Percentiles rank a stretch among this genome's conserved stretches.
Conservation (phyloP, 2,113 vertebrate species). For the Tympanuchus pallidicinctus region DNA sequence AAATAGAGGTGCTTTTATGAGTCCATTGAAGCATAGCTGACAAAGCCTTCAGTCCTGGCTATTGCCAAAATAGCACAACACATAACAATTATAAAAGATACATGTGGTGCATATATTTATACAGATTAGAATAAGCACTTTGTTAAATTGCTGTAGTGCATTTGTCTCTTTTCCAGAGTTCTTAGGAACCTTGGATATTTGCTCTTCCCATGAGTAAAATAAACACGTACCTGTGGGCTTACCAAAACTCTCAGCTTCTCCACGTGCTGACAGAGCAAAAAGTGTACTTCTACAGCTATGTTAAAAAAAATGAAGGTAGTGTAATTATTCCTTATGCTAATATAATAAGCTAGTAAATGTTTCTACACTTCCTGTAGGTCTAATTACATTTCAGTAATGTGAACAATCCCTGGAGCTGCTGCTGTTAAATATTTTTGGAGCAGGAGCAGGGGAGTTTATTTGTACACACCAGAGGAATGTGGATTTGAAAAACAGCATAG, state of each 20-base stretch:
- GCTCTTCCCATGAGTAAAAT: slow-evolving; percentile 14
- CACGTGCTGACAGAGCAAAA: background rate
- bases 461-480: slow-evolving; percentile 47
- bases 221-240: background rate
- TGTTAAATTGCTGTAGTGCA: slow-evolving; percentile 6
- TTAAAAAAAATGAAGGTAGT: background rate
- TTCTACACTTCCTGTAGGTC: slow-evolving; percentile 41
- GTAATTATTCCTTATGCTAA: slow-evolving; percentile 64
- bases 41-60: slow-evolving; percentile 17
- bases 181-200: slow-evolving; percentile 6
- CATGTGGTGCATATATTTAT: slow-evolving; percentile 51
- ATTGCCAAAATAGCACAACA: slow-evolving; percentile 62
- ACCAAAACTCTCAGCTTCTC: background rate
- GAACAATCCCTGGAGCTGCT: slow-evolving; percentile 46
- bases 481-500: background rate
- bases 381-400: slow-evolving; percentile 66
- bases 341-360: slow-evolving; percentile 27
- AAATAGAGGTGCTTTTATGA: slow-evolving; percentile 43
- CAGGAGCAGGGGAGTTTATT: slow-evolving; percentile 2
- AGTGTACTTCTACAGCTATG: background rate
- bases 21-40: slow-evolving; percentile 54
- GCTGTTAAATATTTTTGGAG: slow-evolving; percentile 62
- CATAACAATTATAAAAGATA: slow-evolving; percentile 47
- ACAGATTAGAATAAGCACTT: slow-evolving; percentile 58
- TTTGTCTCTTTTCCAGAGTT: slow-evolving; percentile 33